phyloP scores from a whole-genome alignment of 2,888 invertebrate species.

The Labia minor region DNA sequence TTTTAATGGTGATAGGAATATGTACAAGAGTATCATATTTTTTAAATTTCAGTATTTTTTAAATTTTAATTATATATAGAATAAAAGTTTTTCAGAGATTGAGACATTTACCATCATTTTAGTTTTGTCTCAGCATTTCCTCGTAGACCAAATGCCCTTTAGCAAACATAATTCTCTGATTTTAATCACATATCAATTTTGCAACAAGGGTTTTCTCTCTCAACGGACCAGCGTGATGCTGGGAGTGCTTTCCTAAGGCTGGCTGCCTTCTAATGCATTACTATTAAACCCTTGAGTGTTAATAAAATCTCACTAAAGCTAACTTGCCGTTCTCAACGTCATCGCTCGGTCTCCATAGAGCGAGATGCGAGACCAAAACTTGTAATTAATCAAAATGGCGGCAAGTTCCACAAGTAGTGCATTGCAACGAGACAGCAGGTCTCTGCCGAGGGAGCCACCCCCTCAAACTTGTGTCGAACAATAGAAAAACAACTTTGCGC shows the following conservation, averaged over 20 bases:
- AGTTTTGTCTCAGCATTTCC: no score
- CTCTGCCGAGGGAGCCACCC: not conserved
- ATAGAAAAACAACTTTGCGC: not conserved
- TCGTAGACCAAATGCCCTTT: not conserved
- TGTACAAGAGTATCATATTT: not conserved
- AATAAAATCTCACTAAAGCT: constrained; percentile 8
- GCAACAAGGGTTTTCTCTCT: not conserved
- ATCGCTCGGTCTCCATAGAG: constrained; percentile 1
- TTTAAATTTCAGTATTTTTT: not conserved
- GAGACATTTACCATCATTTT: no score
- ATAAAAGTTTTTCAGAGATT: no score
- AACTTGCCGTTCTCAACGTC: constrained; percentile 13
- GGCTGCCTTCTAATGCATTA: constrained; percentile 7
- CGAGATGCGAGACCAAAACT: not conserved
- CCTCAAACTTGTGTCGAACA: not conserved
- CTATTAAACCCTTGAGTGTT: constrained; percentile 7
- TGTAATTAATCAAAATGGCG: constrained; percentile 4
- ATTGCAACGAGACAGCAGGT: not conserved
- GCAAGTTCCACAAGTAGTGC: not conserved
- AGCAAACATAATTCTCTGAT: not conserved
- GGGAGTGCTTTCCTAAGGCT: not conserved
- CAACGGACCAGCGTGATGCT: not conserved
- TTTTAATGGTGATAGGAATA: not conserved
- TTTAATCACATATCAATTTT: constrained; percentile 13
- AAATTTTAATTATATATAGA: not conserved